Base-by-base conservation (phyloP, 1,140 invertebrate species). In the Rhyzopertha dominica region DNA sequence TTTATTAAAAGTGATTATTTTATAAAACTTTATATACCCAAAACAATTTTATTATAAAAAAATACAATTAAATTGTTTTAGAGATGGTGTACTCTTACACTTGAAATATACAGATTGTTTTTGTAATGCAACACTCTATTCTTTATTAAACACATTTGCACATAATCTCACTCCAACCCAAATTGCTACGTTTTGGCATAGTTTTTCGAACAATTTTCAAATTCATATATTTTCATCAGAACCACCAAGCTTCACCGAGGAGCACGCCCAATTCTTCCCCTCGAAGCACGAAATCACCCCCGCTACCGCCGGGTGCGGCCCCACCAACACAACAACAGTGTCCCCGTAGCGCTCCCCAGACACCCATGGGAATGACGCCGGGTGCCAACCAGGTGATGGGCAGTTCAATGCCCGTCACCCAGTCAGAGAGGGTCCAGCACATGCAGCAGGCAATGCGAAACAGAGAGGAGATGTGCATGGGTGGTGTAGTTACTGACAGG, bases 221-320 rank as follows among this genome's bases (percentile, higher is more conserved):
- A n/a, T n/a, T n/a, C n/a, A n/a, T n/a, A n/a, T n/a, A n/a, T n/a
- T n/a, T n/a, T n/a, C n/a, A n/a, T n/a, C 34, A 65, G 83, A 90
- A 86, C 62, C 85, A 90, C 61, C 90, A 93, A 63, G 83, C 87
- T 19, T 90, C 87, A 3, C 87, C 88, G 2, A 75, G 87, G 26
- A 92, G 90, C 3, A 93, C 90, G 1, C 90, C 90, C 4, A 92
- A 90, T 62, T 93, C 87, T 40, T 93, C 89, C 22, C 90, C 90
- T 4, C 74, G 88, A n/a, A 90, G 88, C 45, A 87, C 86, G 12
- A 90, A 91, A 62, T 90, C 87, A 20, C 88, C 89, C 4, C 87
- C 89, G 5, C 66, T 86, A 62, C 75, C 74, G 29, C 63, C 66
- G 42, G 65, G 66, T 1, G 71, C 71, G 0, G 65, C 67, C 0